These are phyloP conservation scores for Alsophila aescularia DNA, from an alignment of 2,888 invertebrate species.

Conservation along the genomic window DNA sequence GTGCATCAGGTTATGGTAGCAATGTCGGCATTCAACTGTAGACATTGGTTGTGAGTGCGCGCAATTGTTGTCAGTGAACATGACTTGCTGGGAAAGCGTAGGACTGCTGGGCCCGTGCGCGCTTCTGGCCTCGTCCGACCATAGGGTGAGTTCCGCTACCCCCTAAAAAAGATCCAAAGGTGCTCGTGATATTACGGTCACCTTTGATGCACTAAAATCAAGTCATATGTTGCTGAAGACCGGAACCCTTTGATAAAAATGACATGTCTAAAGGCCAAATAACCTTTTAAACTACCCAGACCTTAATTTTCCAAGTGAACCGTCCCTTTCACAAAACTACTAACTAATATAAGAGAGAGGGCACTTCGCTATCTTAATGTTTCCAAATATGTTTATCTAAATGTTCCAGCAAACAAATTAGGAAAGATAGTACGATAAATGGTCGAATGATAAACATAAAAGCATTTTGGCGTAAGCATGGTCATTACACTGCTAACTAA, in stretches of 20 bases:
- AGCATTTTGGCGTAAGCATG: conserved; percentile 40
- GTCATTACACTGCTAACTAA: conserved; percentile 38
- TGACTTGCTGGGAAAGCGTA: conserved; percentile 84
- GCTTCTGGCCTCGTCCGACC: conserved; percentile 76
- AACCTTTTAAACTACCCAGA: conserved; percentile 39
- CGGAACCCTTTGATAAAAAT: conserved; percentile 38
- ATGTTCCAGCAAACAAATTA: conserved; percentile 12
- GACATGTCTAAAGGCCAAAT: conserved; percentile 32
- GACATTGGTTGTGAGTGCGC: conserved; percentile 50
- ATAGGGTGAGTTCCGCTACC: conserved; percentile 71
- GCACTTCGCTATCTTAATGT: background rate
- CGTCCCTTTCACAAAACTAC: conserved; percentile 7
- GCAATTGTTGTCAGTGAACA: conserved; percentile 54
- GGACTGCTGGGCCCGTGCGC: conserved; percentile 82
- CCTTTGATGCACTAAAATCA: conserved; percentile 2
- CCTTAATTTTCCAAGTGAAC: conserved; percentile 45
- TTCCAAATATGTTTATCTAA: conserved; percentile 7
- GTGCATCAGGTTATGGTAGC: conserved; percentile 69
- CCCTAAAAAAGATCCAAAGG: no score
- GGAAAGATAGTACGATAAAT: conserved; percentile 10
- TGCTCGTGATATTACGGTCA: conserved; percentile 15
- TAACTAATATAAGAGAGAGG: background rate
- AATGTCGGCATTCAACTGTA: conserved; percentile 51
- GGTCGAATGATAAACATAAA: background rate
- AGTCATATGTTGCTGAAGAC: conserved; percentile 19